phyloP scores from a whole-genome alignment of 2,113 vertebrate species.

The Mustelus asterias region DNA sequence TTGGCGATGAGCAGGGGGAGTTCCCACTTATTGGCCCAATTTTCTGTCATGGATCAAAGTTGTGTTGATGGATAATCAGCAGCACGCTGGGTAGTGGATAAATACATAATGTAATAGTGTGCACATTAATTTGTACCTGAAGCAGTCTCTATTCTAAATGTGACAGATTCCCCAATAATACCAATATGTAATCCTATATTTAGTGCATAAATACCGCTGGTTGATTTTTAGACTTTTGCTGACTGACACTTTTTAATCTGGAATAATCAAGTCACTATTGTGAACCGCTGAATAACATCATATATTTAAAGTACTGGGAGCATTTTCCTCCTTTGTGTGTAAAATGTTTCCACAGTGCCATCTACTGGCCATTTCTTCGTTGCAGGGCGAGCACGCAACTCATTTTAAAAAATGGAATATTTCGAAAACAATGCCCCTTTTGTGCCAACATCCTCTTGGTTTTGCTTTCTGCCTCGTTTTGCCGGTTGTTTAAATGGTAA shows the following conservation, averaged over 20 bases:
- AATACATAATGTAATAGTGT: neutral
- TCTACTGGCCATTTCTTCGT: neutral
- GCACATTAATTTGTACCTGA: slow-evolving; percentile 6
- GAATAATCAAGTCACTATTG: neutral
- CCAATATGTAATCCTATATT: neutral
- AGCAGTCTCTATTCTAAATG: neutral
- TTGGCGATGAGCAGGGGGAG: neutral
- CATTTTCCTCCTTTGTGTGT: neutral
- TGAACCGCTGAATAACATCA: neutral
- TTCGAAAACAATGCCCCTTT: neutral
- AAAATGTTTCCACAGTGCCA: neutral
- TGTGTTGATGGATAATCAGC: neutral
- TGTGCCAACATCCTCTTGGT: neutral
- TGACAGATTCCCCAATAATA: neutral
- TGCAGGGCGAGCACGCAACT: too few relatives aligned
- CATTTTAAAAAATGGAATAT: neutral
- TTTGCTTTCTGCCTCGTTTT: neutral
- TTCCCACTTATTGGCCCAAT: neutral
- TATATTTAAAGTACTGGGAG: neutral
- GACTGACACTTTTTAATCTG: slow-evolving; percentile 17
- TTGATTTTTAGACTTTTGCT: slow-evolving; percentile 4
- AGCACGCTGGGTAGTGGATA: neutral
- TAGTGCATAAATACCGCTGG: neutral
- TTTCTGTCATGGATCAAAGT: neutral
- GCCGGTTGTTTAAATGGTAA: neutral